Evolutionary conservation across 2,797 vertebrate species (phyloP).

Genomic region (Squalus acanthias): DNA sequence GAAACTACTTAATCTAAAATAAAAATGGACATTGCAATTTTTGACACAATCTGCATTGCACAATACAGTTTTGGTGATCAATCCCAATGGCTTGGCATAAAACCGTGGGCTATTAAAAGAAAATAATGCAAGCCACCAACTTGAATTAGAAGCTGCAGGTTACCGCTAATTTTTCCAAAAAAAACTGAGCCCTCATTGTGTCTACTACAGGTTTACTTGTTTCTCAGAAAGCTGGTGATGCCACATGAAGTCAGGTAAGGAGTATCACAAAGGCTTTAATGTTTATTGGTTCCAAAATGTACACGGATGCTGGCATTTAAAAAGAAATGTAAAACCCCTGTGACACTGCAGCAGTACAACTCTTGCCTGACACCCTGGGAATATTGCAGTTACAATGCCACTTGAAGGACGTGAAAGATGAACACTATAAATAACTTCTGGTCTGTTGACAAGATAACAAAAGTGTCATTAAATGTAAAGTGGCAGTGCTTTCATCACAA

Average conservation of each 20-base stretch:
- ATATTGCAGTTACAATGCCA: background rate
- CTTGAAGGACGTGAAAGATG: background rate
- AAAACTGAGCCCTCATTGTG: background rate
- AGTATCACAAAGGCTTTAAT: background rate
- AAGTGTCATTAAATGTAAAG: background rate
- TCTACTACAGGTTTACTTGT: background rate
- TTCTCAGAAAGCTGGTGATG: background rate
- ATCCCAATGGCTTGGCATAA: background rate
- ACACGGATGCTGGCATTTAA: background rate
- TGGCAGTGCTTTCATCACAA: background rate
- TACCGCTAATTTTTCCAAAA: background rate
- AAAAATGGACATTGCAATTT: background rate
- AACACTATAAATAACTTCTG: background rate
- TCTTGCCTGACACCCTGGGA: background rate
- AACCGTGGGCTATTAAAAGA: background rate
- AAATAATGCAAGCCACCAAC: background rate
- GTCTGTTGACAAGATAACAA: background rate
- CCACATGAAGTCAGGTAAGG: background rate
- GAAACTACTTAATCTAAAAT: background rate
- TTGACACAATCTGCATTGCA: background rate
- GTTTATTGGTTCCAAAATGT: background rate
- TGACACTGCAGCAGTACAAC: background rate
- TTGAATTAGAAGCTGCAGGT: background rate
- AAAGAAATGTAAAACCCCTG: background rate
- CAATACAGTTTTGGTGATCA: background rate